phyloP scores from a whole-genome alignment of 2,797 vertebrate genomes.

The Darevskia nairensis region DNA sequence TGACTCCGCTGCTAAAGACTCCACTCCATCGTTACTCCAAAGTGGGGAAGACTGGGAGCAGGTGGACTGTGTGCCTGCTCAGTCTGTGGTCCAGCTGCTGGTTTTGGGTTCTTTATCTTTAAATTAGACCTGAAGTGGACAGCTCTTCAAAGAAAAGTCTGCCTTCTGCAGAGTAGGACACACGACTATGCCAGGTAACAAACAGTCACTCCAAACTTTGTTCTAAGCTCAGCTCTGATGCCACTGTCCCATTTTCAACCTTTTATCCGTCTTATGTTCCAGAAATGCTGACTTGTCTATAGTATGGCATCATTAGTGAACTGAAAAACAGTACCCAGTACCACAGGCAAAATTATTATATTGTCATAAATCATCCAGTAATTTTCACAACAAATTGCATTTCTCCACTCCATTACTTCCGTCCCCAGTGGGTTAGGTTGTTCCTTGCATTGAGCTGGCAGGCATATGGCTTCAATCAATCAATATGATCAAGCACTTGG shows the following conservation, averaged over 20 bases:
- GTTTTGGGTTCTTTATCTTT: background rate
- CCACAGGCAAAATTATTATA: background rate
- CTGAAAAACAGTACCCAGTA: background rate
- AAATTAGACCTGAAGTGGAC: background rate
- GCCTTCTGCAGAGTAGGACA: background rate
- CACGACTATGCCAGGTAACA: background rate
- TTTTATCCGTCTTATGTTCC: background rate
- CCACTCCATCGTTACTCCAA: no score
- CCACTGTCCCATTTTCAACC: background rate
- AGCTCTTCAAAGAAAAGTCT: background rate
- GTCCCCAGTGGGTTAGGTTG: background rate
- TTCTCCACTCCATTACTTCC: conserved; percentile 7
- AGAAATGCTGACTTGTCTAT: conserved; percentile 4
- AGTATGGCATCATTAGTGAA: background rate
- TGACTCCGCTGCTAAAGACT: no score
- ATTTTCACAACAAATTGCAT: conserved; percentile 12
- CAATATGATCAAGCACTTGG: background rate
- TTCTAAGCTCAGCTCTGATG: background rate
- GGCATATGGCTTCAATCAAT: conserved; percentile 10
- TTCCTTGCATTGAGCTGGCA: conserved; percentile 4
- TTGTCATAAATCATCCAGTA: background rate
- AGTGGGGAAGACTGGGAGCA: no score
- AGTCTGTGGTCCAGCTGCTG: no score
- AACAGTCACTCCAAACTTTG: background rate
- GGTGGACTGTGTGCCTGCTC: no score